Percentiles rank a stretch among this genome's conserved stretches.
Evolutionary conservation across 2,113 vertebrate species (phyloP).

Genomic region (Myanophis thanlyinensis): DNA sequence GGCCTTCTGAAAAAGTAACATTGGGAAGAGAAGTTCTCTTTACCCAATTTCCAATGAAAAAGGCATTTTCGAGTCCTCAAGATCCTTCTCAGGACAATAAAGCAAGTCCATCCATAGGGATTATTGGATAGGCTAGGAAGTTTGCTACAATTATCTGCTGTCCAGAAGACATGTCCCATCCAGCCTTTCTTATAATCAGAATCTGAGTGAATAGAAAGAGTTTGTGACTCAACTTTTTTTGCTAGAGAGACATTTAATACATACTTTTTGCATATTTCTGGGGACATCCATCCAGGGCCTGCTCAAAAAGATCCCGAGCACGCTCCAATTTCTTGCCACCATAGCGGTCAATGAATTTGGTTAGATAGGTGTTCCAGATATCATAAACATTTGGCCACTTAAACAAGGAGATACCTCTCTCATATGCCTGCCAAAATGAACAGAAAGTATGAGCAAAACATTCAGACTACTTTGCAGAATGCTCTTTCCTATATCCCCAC

Average conservation of each 20-base stretch:
- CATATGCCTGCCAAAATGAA: slow-evolving; percentile 76
- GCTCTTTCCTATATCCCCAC: not conserved
- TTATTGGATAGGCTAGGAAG: too few relatives aligned
- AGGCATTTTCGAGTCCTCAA: not conserved
- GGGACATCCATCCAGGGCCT: slow-evolving; percentile 88
- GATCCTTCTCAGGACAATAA: not conserved
- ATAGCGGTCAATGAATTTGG: slow-evolving; percentile 90
- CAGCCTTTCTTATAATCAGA: not conserved
- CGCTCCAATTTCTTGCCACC: slow-evolving; percentile 93
- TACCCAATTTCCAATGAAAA: not conserved
- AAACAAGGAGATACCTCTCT: slow-evolving; percentile 89
- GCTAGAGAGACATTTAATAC: not conserved
- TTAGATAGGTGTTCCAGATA: slow-evolving; percentile 96
- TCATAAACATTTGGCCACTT: slow-evolving; percentile 92
- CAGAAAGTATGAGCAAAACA: not conserved
- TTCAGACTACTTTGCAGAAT: not conserved
- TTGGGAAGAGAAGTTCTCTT: not conserved
- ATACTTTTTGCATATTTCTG: slow-evolving; percentile 89
- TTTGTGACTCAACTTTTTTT: not conserved
- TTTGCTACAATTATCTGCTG: not conserved
- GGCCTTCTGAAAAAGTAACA: not conserved
- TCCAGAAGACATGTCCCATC: not conserved
- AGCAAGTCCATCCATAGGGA: not conserved
- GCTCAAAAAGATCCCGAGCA: slow-evolving; percentile 89
- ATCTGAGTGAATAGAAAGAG: not conserved